These are phyloP conservation scores for Macropis europaea DNA, from an alignment of 2,888 invertebrate genomes.

Conservation along the genomic window DNA sequence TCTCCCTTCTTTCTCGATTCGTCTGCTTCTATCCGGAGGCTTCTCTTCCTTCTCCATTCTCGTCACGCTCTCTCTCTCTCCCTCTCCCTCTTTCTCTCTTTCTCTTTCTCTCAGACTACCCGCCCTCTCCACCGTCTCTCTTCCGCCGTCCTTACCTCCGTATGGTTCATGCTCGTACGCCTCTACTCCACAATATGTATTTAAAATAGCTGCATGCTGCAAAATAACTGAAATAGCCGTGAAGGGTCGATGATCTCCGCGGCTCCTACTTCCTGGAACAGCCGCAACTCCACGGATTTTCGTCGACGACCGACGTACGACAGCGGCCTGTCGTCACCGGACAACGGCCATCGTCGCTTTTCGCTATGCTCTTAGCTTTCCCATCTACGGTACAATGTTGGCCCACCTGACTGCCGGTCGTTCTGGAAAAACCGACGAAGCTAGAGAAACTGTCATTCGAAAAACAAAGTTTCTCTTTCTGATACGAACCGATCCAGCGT, in stretches of 20 bases:
- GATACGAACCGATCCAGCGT: too few relatives aligned
- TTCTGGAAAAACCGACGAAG: too few relatives aligned
- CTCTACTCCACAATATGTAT: slow-evolving; percentile 69
- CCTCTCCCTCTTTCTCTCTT: slow-evolving; percentile 7
- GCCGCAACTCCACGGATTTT: slow-evolving; percentile 57
- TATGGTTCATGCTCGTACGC: slow-evolving; percentile 59
- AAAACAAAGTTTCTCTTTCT: too few relatives aligned
- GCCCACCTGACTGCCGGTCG: too few relatives aligned
- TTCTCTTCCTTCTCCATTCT: slow-evolving; percentile 16
- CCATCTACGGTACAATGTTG: too few relatives aligned
- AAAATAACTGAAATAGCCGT: slow-evolving; percentile 75
- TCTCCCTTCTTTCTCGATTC: slow-evolving; percentile 37
- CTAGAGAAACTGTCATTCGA: too few relatives aligned
- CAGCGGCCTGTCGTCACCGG: slow-evolving; percentile 50
- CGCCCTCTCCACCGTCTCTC: slow-evolving; percentile 23
- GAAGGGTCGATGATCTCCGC: slow-evolving; percentile 75
- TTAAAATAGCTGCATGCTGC: slow-evolving; percentile 74
- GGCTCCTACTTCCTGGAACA: slow-evolving; percentile 74
- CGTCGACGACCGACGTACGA: slow-evolving; percentile 49
- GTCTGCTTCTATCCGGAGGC: slow-evolving; percentile 4
- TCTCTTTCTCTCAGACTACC: slow-evolving; percentile 3
- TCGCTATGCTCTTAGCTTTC: slow-evolving; percentile 17
- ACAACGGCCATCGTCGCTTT: slow-evolving; percentile 25
- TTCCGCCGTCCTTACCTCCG: slow-evolving; percentile 48
- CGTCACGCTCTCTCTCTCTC: slow-evolving; percentile 15